Conservation (phyloP, 2,113 vertebrate genomes). For the Agelaius tricolor region DNA sequence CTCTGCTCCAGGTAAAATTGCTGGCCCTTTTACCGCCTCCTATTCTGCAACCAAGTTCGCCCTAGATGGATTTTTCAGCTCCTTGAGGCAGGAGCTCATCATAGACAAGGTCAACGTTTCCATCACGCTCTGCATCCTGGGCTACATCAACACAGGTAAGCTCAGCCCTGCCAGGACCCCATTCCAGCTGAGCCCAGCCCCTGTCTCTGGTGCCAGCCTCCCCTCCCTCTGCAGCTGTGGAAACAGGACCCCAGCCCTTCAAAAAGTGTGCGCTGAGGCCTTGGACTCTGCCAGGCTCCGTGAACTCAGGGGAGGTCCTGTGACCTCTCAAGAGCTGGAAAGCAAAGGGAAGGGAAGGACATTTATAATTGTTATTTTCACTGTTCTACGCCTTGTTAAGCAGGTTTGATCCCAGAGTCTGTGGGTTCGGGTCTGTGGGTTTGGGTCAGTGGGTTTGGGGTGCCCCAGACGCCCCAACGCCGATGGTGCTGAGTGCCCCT, state of each 20-base stretch:
- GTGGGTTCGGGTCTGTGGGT: fast-evolving
- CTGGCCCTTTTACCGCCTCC: constrained; percentile 6
- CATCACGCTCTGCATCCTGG: constrained; percentile 77
- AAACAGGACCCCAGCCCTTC: fast-evolving
- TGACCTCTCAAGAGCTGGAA: neutral
- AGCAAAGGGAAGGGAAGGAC: neutral
- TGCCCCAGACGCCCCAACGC: neutral
- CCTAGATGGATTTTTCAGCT: constrained; percentile 78
- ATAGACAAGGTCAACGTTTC: constrained; percentile 72
- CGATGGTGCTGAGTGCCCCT: fast-evolving
- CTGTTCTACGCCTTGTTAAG: neutral
- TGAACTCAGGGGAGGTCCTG: neutral
- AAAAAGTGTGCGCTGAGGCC: fast-evolving
- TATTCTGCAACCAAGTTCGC: constrained; percentile 80
- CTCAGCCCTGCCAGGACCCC: fast-evolving
- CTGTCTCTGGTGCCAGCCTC: neutral
- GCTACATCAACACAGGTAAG: constrained; percentile 79
- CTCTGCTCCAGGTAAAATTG: constrained; percentile 64
- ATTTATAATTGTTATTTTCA: no score
- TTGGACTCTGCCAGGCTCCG: neutral
- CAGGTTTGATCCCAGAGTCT: neutral
- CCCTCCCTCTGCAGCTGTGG: neutral
- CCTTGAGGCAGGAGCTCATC: constrained; percentile 64
- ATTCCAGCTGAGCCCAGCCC: fast-evolving
- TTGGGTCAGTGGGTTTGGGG: fast-evolving